Percentiles rank a stretch among this genome's conserved stretches.
Evolutionary conservation across 2,797 vertebrate genomes (phyloP).

Genomic region (Tragelaphus eurycerus): DNA sequence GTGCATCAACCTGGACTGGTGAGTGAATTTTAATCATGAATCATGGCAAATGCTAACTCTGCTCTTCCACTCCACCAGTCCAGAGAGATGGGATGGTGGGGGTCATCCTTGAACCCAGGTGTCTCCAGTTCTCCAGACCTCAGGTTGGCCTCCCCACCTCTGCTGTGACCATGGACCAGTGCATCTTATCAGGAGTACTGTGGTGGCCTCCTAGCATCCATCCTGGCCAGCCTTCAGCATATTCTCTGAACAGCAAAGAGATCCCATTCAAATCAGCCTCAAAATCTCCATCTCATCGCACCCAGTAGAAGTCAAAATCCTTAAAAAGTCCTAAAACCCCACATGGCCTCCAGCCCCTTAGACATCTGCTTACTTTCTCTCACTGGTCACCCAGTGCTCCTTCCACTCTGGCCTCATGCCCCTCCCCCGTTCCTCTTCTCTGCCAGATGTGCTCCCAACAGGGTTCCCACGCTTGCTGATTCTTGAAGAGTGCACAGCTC

Average conservation of each 20-base stretch:
- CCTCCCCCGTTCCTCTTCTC: background rate
- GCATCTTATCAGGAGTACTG: background rate
- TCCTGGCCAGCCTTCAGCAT: background rate
- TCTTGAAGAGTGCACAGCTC: background rate
- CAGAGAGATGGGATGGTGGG: background rate
- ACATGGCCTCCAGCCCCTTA: accelerated
- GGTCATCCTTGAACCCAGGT: background rate
- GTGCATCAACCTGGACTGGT: background rate
- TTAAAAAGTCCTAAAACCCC: background rate
- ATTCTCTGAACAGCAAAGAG: background rate
- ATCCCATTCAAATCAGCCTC: background rate
- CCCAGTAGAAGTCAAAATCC: background rate
- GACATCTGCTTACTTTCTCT: background rate
- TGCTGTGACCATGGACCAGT: accelerated
- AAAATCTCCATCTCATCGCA: background rate
- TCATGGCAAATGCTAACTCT: background rate
- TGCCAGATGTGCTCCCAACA: background rate
- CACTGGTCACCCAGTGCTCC: background rate
- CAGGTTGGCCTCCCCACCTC: no score
- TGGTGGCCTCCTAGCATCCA: background rate
- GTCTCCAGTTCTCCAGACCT: background rate
- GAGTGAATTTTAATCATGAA: background rate
- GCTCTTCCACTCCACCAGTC: background rate
- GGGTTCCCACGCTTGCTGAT: background rate
- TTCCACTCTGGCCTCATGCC: accelerated